Base-by-base conservation (phyloP, 2,113 vertebrate species). In the Larimichthys polyactis region DNA sequence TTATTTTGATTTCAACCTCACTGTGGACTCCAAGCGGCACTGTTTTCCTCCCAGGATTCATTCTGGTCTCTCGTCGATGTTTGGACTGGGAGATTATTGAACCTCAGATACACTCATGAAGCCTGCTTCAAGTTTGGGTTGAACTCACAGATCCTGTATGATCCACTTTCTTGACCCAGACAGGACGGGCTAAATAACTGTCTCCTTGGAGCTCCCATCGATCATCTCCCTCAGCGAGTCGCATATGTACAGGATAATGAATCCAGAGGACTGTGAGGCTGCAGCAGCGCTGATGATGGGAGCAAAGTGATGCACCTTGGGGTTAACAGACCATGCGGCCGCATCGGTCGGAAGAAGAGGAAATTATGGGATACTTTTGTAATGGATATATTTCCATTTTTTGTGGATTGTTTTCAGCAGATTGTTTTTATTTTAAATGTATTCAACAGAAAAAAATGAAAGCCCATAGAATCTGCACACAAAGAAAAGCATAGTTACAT, bases 401-500 rank as follows among this genome's bases (percentile, higher is more conserved):
- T 78, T 79, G 64, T 87, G 68, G 82, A 75, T 83, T 84, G 20
- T 75, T 86, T 81, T 86, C 67, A 71, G 63, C 60, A 57, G 72
- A 77, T 84, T 78, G 46, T 81, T 84, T 86, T 71, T 81, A 55
- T 88, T 85, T 90, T 63, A 65, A 82, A 57, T 81, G 40, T 86
- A 72, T 87, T 79, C 64, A 75, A 67, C 65, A 49, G 51, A 71
- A 79, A 22, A 55, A 69, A 87, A 81, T 72, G 22, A 68, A 90
- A 79, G 90, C 85, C 89, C 90, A 46, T 40, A 68, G 80, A 90
- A 89, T 90, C 90, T 91, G 82, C 90, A 92, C 77, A 89, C 73
- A 67, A 67, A 75, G 67, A 76, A 43, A 86, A 63, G 46, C 59
- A 65, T 49, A 48, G 75, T 60, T 74, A 57, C 64, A 80, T 76